Conservation (phyloP, 1,140 invertebrate species). For the Leguminivora glycinivorella region DNA sequence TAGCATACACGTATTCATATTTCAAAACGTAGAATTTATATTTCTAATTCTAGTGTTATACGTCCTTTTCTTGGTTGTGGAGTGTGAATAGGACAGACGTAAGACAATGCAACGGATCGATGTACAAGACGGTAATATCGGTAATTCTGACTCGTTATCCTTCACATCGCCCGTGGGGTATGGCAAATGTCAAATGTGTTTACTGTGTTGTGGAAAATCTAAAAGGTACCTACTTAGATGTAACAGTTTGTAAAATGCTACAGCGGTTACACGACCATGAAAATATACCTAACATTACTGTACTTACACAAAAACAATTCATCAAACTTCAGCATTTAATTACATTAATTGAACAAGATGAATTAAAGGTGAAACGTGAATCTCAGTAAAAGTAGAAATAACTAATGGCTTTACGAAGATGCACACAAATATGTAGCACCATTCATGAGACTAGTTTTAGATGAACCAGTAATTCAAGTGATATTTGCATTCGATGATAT, state of each 20-base stretch:
- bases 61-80: not conserved
- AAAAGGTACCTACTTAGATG: not conserved
- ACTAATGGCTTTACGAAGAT: not conserved
- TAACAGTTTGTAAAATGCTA: not conserved
- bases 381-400: too few species aligned
- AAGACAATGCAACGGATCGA: constrained; percentile 28
- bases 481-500: not conserved
- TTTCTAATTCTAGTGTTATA: not conserved
- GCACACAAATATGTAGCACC: not conserved
- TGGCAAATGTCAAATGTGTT: constrained; percentile 26
- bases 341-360: too few species aligned
- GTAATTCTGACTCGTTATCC: constrained; percentile 23
- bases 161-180: constrained; percentile 23
- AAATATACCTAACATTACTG: not conserved
- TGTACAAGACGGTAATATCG: constrained; percentile 19
- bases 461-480: not conserved
- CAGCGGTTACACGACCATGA: not conserved
- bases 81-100: not conserved
- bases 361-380: too few species aligned
- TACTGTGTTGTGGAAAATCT: constrained; percentile 3
- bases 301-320: too few species aligned
- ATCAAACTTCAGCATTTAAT: too few species aligned
- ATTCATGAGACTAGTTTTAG: constrained; percentile 10
- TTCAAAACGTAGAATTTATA: not conserved
- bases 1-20: constrained; percentile 21